Conservation (phyloP, 2,888 invertebrate genomes). For the Bhutanitis thaidina region DNA sequence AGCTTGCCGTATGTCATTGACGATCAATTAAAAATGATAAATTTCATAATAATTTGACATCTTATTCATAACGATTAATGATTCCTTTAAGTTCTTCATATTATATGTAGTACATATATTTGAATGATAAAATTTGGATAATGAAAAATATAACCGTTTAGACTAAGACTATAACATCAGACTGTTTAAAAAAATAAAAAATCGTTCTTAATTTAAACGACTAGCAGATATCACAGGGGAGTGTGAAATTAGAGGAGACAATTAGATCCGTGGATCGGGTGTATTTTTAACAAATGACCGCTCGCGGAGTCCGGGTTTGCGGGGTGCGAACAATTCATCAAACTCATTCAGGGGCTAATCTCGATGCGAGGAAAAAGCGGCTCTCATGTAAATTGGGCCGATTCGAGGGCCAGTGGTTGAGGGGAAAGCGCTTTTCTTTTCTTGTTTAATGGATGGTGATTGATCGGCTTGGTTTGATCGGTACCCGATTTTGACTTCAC, state of each 20-base stretch:
- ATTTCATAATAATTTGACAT: too few species aligned
- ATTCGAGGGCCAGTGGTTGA: conserved; percentile 74
- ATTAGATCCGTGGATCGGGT: conserved; percentile 78
- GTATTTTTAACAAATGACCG: conserved; percentile 81
- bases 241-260: conserved; percentile 79
- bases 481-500: conserved; percentile 75
- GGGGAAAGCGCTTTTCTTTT: conserved; percentile 79
- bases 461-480: conserved; percentile 70
- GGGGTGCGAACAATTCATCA: conserved; percentile 74
- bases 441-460: conserved; percentile 80
- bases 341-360: conserved; percentile 79
- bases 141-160: too few species aligned
- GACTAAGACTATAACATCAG: too few species aligned
- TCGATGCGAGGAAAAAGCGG: conserved; percentile 79
- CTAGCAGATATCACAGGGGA: conserved; percentile 70
- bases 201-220: conserved; percentile 51
- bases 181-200: background rate
- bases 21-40: too few species aligned
- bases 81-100: too few species aligned
- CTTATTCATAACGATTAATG: too few species aligned
- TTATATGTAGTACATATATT: too few species aligned
- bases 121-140: too few species aligned
- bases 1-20: too few species aligned
- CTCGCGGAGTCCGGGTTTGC: conserved; percentile 47
- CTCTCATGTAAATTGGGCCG: conserved; percentile 80